Base-by-base conservation (phyloP, 2,797 vertebrate genomes). In the Rhadinocentrus ornatus region DNA sequence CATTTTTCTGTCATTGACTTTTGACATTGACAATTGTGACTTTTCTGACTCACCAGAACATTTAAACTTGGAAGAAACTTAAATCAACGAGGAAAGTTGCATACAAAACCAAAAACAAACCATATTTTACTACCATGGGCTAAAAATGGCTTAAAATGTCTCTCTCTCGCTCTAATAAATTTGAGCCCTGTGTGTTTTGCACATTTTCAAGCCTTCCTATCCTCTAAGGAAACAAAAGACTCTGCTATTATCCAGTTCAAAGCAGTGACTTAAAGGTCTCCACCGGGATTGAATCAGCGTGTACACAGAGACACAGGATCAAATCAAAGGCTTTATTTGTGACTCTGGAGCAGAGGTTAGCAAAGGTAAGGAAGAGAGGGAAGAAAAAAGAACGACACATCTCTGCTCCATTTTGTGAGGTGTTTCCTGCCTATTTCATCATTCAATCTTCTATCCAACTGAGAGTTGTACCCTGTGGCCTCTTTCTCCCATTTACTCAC, bases 401-500 rank as follows among this genome's bases (percentile, higher is more conserved):
- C 59, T 60, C 29, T 32, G 31, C 74, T 77, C 72, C 64, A 73
- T 66, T 88, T 74, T 73, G 15, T 35, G 46, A 29, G 65, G 52
- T 37, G 74, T 91, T 92, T 91, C 83, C 80, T 76, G 71, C 69
- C 32, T 15, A 65, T 93, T 91, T 90, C 88, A 91, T 92, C 89
- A 92, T 87, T 82, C 76, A 54, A 62, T 81, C 82, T 86, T 68
- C 78, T 74, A 39, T 76, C 88, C 83, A 37, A 71, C 77, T 80
- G 77, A 8, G 81, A 75, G 72, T 35, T 62, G 54, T 68, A 58
- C 65, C 70, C 67, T 41, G 29, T 69, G 57, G 71, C 67, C 15
- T 1, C 64, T 66, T 71, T 75, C 50, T 22, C 44, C 74, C 39
- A 3, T 83, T 74, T 58, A 67, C 74, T 55, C 69, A 20, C 56